Evolutionary conservation across 2,797 vertebrate species (phyloP), one percentile per base, ranked within the genome.

Genomic region (Halcyon chelicuti): DNA sequence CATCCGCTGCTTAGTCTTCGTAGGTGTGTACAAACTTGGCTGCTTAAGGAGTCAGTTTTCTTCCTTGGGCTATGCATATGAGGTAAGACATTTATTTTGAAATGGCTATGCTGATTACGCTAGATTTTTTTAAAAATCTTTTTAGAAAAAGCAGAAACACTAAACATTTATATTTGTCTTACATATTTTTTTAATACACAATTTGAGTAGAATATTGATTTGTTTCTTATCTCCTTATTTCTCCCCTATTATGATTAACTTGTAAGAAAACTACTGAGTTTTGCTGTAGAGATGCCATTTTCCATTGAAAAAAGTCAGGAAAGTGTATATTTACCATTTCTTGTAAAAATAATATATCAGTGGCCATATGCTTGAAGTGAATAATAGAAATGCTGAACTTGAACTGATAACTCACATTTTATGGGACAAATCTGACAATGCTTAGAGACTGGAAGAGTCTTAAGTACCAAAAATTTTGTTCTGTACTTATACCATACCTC

Each of bases 1-100:
- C 68, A 62, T 98, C 3, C 98, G 98, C 72, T 99, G 99, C 49
- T 95, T 97, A 20, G 8, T 97, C 84, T 98, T 99, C 81, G 28
- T 99, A 66, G 88, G 51, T 7, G 70, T 98, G 73, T 97, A 94
- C 84, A 94, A 94, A 91, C 96, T 92, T 76, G 97, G 97, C 75
- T 97, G 93, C 72, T 29, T 99, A 81, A 98, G 96, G 49, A 96
- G 97, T n/a, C 91, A 95, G 11, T 42, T 98, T 80, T 93, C 98
- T 37, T 92, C 86, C 7, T 94, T 99, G 94, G 93, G 95, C 26
- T 89, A 95, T 57, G 90, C 95, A 54, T 98, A 97, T 55, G 97
- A 99, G 98, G 99, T 99, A 98, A 97, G 96, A 67, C 3, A 44
- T 91, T 84, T 88, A 15, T 42, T 93, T 85, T 77, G 16, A 80